Evolutionary conservation across 1,140 invertebrate genomes (phyloP).

Genomic region (Akabosia matsudoensis): DNA sequence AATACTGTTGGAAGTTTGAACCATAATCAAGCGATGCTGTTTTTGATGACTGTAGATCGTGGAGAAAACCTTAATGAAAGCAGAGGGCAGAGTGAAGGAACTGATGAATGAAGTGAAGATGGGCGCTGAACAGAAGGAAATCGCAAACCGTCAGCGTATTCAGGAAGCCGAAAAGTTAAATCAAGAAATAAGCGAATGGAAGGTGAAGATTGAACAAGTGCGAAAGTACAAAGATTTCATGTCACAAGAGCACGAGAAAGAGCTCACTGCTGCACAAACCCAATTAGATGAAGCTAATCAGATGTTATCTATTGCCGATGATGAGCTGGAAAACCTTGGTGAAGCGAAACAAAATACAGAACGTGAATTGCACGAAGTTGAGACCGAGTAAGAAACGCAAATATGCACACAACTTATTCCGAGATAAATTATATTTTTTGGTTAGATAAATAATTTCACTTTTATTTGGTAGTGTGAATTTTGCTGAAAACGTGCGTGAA

Average conservation of each 20-base stretch:
- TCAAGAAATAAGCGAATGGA: too few species aligned
- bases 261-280: background rate
- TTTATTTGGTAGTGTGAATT: too few species aligned
- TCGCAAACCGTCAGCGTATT: background rate
- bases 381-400: too few species aligned
- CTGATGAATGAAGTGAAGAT: background rate
- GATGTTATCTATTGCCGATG: too few species aligned
- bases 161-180: background rate
- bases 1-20: background rate
- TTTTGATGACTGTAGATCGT: background rate
- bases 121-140: background rate
- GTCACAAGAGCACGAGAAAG: background rate
- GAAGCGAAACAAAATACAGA: too few species aligned
- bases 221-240: background rate
- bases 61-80: background rate
- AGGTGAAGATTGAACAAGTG: background rate
- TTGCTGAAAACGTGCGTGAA: too few species aligned
- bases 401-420: too few species aligned
- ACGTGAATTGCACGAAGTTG: too few species aligned
- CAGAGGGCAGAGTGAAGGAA: background rate
- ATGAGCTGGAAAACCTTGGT: too few species aligned
- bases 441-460: too few species aligned
- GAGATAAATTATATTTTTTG: too few species aligned
- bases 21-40: background rate
- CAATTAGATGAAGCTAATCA: background rate